Base-by-base conservation (phyloP, 2,797 vertebrate genomes). In the Enteromius mattozi region DNA sequence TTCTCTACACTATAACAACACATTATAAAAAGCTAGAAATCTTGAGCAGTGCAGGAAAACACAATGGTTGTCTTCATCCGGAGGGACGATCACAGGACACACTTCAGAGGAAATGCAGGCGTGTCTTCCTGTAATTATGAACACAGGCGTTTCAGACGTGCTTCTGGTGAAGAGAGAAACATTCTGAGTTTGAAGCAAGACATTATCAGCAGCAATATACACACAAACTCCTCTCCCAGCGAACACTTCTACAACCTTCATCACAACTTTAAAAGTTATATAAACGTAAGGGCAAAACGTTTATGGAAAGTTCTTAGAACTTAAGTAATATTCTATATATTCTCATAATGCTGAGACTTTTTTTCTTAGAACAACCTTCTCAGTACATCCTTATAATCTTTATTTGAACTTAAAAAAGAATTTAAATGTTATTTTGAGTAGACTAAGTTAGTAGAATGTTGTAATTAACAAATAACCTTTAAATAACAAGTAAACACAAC, bases 101-200 rank as follows among this genome's bases (percentile, higher is more conserved):
- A 61, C 42, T 16, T 63, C 69, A 16, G 35, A 59, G 40, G 27
- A 45, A 47, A 14, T 47, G 70, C 80, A 72, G 69, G 80, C 80
- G 80, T 81, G 79, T 71, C 37, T 81, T 81, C 80, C 80, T 81
- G 80, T 63, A 56, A 81, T 81, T 72, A 72, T 42, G 54, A 6
- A 56, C 10, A 8, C 6, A 72, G 42, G 24, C 69, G 8, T 24
- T 71, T 33, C 30, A 17, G 27, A 17, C 49, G 16, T 51, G 5
- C 19, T 54, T 54, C 51, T 54, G 51, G 6, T 54, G 6, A 54
- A 54, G 1, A 3, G 51, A 24, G 40, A 70, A 42, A 14, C 37
- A 70, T 42, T 40, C n/a, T 6, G 17, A 8, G 4, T 37, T 37
- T 68, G 9, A 68, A 37, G n/a, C 17, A 68, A 19, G 66, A 37